phyloP scores from a whole-genome alignment of 2,113 vertebrate species.

The Fregetta grallaria region DNA sequence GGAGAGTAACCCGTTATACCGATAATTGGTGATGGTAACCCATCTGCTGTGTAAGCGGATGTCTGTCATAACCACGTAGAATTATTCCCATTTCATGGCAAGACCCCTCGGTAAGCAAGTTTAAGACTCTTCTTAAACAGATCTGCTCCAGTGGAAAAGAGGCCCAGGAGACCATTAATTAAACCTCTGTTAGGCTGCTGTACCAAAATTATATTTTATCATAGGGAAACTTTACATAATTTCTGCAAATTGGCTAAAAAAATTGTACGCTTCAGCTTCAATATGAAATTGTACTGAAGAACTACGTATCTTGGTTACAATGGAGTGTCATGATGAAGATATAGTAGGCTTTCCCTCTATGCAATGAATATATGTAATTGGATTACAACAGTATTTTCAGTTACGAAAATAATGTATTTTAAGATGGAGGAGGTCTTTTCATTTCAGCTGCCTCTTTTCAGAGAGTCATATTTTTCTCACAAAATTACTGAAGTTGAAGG shows the following conservation, averaged over 20 bases:
- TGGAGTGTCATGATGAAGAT: slow-evolving; percentile 18
- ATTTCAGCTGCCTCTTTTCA: not conserved
- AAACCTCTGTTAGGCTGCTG: slow-evolving; percentile 11
- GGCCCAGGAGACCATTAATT: slow-evolving; percentile 31
- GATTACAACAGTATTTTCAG: slow-evolving; percentile 38
- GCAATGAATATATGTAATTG: slow-evolving; percentile 38
- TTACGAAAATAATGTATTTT: slow-evolving; percentile 14
- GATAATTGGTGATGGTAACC: not conserved
- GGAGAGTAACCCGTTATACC: not conserved
- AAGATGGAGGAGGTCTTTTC: not conserved
- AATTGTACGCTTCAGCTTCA: slow-evolving; percentile 33
- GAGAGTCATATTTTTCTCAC: not conserved
- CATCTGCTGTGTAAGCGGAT: not conserved
- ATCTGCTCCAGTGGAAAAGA: slow-evolving; percentile 25
- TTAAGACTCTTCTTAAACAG: slow-evolving; percentile 8
- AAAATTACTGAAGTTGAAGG: not conserved
- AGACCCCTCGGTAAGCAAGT: slow-evolving; percentile 19
- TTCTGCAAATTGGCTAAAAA: slow-evolving; percentile 54
- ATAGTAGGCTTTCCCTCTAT: not conserved
- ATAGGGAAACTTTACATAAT: slow-evolving; percentile 41
- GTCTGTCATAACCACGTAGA: not conserved
- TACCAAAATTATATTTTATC: slow-evolving; percentile 42
- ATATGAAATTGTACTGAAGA: slow-evolving; percentile 25
- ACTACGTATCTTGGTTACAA: slow-evolving; percentile 24
- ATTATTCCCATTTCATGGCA: slow-evolving; percentile 13